phyloP scores from a whole-genome alignment of 23 tunicate species.

The Phallusia fumigata region DNA sequence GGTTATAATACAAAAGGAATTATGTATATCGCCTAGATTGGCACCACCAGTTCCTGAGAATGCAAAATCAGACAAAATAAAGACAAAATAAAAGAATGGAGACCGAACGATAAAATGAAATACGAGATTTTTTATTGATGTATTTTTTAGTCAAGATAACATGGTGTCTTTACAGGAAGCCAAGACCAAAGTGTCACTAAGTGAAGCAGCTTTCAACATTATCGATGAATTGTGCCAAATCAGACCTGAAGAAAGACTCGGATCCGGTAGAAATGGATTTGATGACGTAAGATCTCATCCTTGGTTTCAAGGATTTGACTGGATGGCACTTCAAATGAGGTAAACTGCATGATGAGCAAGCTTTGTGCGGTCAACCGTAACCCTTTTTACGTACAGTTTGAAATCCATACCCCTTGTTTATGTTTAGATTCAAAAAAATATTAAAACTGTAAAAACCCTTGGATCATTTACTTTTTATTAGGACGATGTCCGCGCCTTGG shows the following conservation, averaged over 20 bases:
- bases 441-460: background rate
- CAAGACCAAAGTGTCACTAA: slow-evolving; percentile 14
- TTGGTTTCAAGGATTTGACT: slow-evolving; percentile 59
- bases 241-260: slow-evolving; percentile 54
- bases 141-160: background rate
- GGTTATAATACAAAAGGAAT: too few relatives aligned
- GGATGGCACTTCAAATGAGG: slow-evolving; percentile 53
- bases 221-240: slow-evolving; percentile 40
- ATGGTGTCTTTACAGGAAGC: slow-evolving; percentile 23
- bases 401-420: background rate
- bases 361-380: background rate
- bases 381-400: background rate
- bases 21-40: too few relatives aligned
- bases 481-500: slow-evolving; percentile 39
- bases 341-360: background rate
- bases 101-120: too few relatives aligned
- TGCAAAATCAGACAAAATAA: too few relatives aligned
- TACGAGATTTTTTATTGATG: too few relatives aligned
- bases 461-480: background rate
- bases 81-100: too few relatives aligned
- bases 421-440: background rate
- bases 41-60: too few relatives aligned
- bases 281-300: slow-evolving; percentile 41
- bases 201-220: slow-evolving; percentile 6
- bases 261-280: slow-evolving; percentile 43